These are phyloP conservation scores for Tetranychus cinnabarinus DNA, from an alignment of 1,140 invertebrate species.

Conservation along the genomic window DNA sequence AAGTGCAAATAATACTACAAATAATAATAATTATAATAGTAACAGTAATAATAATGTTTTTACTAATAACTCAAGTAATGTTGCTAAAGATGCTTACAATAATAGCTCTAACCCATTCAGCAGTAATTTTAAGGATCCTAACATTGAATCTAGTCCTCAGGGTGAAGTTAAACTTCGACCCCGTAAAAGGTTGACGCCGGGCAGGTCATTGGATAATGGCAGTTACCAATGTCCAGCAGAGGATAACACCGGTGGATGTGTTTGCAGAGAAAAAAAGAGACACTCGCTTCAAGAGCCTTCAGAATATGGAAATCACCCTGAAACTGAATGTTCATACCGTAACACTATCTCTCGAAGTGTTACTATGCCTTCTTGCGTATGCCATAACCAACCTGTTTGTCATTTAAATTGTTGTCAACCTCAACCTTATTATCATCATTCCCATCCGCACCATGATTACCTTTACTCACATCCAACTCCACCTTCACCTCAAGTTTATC, in stretches of 20 bases:
- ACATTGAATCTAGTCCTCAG: too few species aligned
- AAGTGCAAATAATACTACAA: background rate
- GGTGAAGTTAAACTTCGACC: too few species aligned
- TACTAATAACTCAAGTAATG: background rate
- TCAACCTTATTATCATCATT: too few species aligned
- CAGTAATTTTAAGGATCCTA: too few species aligned
- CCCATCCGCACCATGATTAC: background rate
- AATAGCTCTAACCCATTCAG: too few species aligned
- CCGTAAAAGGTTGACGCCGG: too few species aligned
- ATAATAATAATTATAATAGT: background rate
- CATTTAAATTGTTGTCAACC: background rate
- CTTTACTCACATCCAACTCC: background rate
- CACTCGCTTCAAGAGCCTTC: background rate
- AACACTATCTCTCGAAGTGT: conserved; percentile 2
- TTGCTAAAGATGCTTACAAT: background rate
- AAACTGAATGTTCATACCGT: background rate
- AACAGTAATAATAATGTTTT: background rate
- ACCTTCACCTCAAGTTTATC: background rate
- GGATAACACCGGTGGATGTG: too few species aligned
- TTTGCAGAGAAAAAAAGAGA: background rate
- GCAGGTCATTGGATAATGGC: too few species aligned
- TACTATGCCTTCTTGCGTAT: conserved; percentile 8
- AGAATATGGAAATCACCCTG: background rate
- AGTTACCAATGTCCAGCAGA: too few species aligned
- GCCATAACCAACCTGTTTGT: background rate